A percentile compares a stretch with the other conserved stretches of the same genome.
phyloP scores from a whole-genome alignment of 2,888 invertebrate species.

The Beris chalybata region DNA sequence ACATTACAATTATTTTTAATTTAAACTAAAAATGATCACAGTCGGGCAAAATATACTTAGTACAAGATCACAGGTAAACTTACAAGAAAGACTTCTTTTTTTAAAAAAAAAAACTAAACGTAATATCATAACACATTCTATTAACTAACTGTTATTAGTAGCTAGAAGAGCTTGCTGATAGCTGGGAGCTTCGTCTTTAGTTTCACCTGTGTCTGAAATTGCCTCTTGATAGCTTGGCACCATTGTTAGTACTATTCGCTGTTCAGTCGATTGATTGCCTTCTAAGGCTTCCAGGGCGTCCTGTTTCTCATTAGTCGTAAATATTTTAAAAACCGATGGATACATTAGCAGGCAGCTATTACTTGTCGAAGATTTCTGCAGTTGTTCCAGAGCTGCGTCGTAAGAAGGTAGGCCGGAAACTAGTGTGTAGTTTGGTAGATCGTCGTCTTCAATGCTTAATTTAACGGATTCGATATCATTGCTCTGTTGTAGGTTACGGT shows the following conservation, averaged over 20 bases:
- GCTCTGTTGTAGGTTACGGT: constrained; percentile 40
- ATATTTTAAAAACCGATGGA: constrained; percentile 38
- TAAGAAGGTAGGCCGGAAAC: constrained; percentile 67
- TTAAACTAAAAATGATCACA: constrained; percentile 21
- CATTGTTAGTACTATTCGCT: neutral
- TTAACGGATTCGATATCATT: constrained; percentile 52
- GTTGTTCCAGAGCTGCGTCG: constrained; percentile 64
- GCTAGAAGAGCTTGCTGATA: constrained; percentile 21
- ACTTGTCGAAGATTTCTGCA: constrained; percentile 54
- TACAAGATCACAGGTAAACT: constrained; percentile 23
- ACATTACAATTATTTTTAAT: neutral
- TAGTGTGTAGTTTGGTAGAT: constrained; percentile 65
- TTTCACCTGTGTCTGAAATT: neutral
- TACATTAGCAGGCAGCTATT: constrained; percentile 18
- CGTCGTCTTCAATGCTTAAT: constrained; percentile 54
- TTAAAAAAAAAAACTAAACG: no score
- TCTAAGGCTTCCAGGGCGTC: constrained; percentile 1
- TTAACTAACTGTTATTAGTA: constrained; percentile 1
- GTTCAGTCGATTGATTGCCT: constrained; percentile 1
- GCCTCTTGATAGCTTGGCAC: constrained; percentile 22
- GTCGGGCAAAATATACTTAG: constrained; percentile 6
- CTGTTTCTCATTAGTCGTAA: constrained; percentile 30
- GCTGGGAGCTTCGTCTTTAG: constrained; percentile 14
- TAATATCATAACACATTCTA: neutral
- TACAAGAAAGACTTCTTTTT: no score